phyloP scores from a whole-genome alignment of 2,797 vertebrate genomes.

The Paratrypauchen microcephalus region DNA sequence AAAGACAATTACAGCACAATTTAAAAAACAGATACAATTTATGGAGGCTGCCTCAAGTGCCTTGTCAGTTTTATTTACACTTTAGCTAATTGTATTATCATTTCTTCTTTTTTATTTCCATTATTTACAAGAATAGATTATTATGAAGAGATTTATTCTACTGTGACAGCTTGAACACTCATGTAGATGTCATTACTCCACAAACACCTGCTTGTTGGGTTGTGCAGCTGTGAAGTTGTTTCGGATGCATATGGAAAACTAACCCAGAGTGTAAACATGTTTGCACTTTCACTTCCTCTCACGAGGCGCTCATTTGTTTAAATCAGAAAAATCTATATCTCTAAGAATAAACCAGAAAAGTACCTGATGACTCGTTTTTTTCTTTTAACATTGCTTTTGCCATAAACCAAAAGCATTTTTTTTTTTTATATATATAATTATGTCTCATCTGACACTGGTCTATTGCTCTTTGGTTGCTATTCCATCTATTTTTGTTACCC shows the following conservation, averaged over 20 bases:
- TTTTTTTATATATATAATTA: too few species aligned
- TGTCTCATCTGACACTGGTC: too few species aligned
- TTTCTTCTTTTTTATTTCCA: background rate
- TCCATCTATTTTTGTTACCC: too few species aligned
- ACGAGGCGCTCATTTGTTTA: background rate
- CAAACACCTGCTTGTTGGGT: conserved; percentile 35
- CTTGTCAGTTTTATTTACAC: background rate
- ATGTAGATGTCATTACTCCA: background rate
- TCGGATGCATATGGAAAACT: conserved; percentile 58
- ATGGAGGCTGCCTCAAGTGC: too few species aligned
- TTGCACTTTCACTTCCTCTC: conserved; percentile 69
- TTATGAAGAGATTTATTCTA: background rate
- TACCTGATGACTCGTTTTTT: background rate
- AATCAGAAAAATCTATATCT: conserved; percentile 20
- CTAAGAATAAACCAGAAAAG: background rate
- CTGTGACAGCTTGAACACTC: background rate
- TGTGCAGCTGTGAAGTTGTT: conserved; percentile 61
- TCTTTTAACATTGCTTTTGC: background rate
- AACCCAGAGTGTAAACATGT: conserved; percentile 65
- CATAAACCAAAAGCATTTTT: background rate
- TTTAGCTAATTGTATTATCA: too few species aligned
- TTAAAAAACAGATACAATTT: too few species aligned
- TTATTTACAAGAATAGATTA: background rate
- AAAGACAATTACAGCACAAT: too few species aligned
- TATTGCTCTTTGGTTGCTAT: too few species aligned